phyloP scores from a whole-genome alignment of 2,113 vertebrate species.

The Caranx melampygus region DNA sequence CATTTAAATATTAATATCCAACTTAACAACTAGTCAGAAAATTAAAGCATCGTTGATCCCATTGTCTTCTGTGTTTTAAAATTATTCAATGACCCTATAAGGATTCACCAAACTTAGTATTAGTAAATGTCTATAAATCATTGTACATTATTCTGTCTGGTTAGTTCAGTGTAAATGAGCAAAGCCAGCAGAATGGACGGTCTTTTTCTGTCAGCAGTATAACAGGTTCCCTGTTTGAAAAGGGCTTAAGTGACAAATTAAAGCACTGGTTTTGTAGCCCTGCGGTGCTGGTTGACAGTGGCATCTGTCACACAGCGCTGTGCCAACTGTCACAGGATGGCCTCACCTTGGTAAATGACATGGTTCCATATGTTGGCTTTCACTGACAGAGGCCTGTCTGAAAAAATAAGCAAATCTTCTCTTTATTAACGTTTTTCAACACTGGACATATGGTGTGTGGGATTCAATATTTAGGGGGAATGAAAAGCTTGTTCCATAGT shows the following conservation, averaged over 20 bases:
- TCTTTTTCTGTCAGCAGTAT: no score
- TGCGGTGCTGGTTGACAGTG: constrained; percentile 48
- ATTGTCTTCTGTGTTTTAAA: not conserved
- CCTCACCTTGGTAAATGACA: constrained; percentile 67
- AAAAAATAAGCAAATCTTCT: constrained; percentile 40
- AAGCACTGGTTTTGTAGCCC: constrained; percentile 59
- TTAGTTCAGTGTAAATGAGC: no score
- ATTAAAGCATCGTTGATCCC: not conserved
- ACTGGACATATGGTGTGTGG: constrained; percentile 13
- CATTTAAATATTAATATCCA: not conserved
- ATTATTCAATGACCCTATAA: not conserved
- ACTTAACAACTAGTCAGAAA: not conserved
- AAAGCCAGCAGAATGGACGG: no score
- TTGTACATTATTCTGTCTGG: not conserved
- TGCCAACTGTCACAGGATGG: constrained; percentile 71
- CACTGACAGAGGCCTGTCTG: constrained; percentile 60
- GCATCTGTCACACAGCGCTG: constrained; percentile 69
- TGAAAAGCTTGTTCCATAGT: not conserved
- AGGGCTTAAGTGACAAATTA: constrained; percentile 48
- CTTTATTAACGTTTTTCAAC: constrained; percentile 35
- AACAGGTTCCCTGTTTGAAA: no score
- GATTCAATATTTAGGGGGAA: constrained; percentile 13
- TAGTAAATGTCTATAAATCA: not conserved
- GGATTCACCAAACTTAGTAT: not conserved
- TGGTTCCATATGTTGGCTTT: constrained; percentile 66